Base-by-base conservation (phyloP, 2,113 vertebrate species). In the Sylvietta virens region DNA sequence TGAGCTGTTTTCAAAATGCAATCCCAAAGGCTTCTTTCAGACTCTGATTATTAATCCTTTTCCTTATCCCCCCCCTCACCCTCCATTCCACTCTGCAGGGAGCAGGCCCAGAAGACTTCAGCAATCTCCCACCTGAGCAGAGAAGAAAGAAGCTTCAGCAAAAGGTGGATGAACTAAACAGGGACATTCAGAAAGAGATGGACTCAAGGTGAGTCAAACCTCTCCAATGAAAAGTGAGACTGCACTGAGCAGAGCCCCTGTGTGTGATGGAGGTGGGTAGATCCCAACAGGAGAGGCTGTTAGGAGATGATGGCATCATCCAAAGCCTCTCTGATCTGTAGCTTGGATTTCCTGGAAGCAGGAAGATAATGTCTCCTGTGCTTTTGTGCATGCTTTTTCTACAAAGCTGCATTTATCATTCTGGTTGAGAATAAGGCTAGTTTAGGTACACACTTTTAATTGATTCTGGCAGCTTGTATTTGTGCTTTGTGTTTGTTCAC, bases 81-180 rank as follows among this genome's bases (percentile, higher is more conserved):
- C 28, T 28, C 26, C 53, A 9, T 92, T 71, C 77, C 40, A 40
- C 47, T 93, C 20, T 96, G n/a, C 96, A 99, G 99, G 99, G 99
- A 39, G 98, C 99, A 5, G 98, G 98, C n/a, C 99, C 99, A 0
- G 99, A 99, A 91, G 99, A 99, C 93, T 99, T 99, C 98, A 99
- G 99, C 98, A 98, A 99, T 96, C 98, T 99, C 64, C 99, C 99
- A 4, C 99, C 99, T 3, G 99, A 99, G 88, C 99, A 99, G 93
- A 98, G 99, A 65, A 98, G 99, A 95, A 99, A 99, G 97, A 99
- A 99, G 92, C 98, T 99, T 35, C 99, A 99, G 92, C 98, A 99
- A 40, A 99, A 99, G 94, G 98, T 99, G 0, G 99, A 99, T 48
- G 99, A 99, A 13, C 96, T 99, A 18, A 99, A 98, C 95, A 99